These are phyloP conservation scores for Elephantulus edwardii DNA, from an alignment of 2,113 vertebrate genomes.

Conservation along the genomic window DNA sequence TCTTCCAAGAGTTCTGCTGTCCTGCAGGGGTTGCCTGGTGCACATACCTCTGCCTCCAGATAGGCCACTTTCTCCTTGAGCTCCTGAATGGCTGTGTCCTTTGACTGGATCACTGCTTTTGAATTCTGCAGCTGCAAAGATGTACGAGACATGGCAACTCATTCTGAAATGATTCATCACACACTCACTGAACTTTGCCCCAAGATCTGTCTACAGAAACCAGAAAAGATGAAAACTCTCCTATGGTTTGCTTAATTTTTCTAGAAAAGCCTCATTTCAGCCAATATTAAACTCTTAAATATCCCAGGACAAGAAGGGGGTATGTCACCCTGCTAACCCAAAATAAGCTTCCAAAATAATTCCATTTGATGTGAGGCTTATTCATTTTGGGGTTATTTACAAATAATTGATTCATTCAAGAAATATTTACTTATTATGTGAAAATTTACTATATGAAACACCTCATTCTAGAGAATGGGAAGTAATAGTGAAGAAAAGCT, in stretches of 20 bases:
- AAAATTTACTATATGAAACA: background rate
- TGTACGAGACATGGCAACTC: background rate
- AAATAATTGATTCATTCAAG: background rate
- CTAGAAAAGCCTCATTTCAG: background rate
- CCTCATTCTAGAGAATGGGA: background rate
- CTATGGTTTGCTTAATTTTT: background rate
- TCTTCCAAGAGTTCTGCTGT: background rate
- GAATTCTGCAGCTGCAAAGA: conserved; percentile 93
- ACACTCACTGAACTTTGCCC: background rate
- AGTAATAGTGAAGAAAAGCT: background rate
- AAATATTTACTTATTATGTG: background rate
- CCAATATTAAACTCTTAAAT: background rate
- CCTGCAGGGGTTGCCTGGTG: background rate
- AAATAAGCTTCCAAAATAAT: conserved; percentile 16
- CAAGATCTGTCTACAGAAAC: background rate
- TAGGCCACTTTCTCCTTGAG: conserved; percentile 93
- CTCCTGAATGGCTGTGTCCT: conserved; percentile 91
- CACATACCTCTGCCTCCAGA: conserved; percentile 92
- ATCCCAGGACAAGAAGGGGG: background rate
- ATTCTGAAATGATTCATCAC: background rate
- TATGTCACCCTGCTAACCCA: background rate
- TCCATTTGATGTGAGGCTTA: too few species aligned
- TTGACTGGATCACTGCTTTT: conserved; percentile 91
- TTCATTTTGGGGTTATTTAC: background rate
- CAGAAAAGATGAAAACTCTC: background rate